phyloP scores from a whole-genome alignment of 2,113 vertebrate genomes.

The Amblyopsis rosae region DNA sequence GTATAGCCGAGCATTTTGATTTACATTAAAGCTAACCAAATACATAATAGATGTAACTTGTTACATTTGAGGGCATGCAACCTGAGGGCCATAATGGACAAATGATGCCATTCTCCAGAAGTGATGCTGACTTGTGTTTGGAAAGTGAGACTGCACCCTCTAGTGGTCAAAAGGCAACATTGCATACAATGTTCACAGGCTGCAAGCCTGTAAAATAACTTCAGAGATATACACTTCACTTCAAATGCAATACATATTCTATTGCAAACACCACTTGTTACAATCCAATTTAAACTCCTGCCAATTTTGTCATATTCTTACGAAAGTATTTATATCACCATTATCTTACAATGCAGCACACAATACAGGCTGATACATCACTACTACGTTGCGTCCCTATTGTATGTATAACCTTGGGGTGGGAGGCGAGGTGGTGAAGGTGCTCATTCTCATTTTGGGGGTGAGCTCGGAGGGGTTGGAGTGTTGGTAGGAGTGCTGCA shows the following conservation, averaged over 20 bases:
- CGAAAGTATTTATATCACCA: constrained; percentile 10
- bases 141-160: constrained; percentile 47
- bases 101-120: background rate
- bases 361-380: too few relatives aligned
- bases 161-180: constrained; percentile 43
- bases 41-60: background rate
- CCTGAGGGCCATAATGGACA: background rate
- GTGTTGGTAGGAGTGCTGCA: constrained; percentile 72
- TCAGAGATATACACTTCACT: constrained; percentile 30
- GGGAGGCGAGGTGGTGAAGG: constrained; percentile 72
- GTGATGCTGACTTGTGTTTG: constrained; percentile 16
- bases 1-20: background rate
- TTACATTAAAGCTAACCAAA: background rate
- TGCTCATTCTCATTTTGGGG: constrained; percentile 77
- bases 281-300: constrained; percentile 6
- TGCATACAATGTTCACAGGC: constrained; percentile 39
- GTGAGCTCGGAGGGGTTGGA: constrained; percentile 64
- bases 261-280: background rate
- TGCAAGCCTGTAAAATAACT: constrained; percentile 15
- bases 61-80: constrained; percentile 2
- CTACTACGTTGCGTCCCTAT: constrained; percentile 44
- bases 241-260: constrained; percentile 11
- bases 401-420: constrained; percentile 77
- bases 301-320: too few relatives aligned
- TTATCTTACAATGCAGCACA: constrained; percentile 25